Base-by-base conservation (phyloP, 1,140 invertebrate species). In the Trichoplusia ni region DNA sequence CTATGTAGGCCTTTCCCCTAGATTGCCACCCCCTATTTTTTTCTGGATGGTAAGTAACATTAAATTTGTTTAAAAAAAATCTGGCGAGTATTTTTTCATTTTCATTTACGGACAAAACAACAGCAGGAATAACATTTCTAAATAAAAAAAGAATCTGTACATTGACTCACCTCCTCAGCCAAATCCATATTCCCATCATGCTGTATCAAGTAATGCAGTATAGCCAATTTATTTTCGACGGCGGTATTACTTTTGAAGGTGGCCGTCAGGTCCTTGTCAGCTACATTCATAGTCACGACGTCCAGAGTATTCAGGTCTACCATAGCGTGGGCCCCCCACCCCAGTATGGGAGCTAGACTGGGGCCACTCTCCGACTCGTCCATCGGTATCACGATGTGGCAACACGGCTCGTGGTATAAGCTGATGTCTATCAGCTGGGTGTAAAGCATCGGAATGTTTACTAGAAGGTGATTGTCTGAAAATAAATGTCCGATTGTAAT, bases 381-480 rank as follows among this genome's bases (percentile, higher is more conserved):
- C 13, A 93, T 90, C 0, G 92, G 92, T 56, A 94, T 92, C 0
- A 95, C 91, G 61, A 96, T 93, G 67, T 97, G 96, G 73, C 95
- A 96, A 62, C 93, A 94, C 0, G 96, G 96, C 81, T 96, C 95
- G 75, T 97, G 96, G 51, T 93, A 92, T 2, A 94, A 82, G 11
- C 95, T 95, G 61, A 97, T 94, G 82, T 97, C 96, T 33, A 97
- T 84, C 8, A 97, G 81, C 79, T 97, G 96, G 0, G 94, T 94
- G 83, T 96, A 97, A 2, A 95, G 88, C 71, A 94, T 94, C 35
- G 95, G 95, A 9, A 95, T 94, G 67, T 95, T 94, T 0, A 97
- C 95, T 6, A 96, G 82, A 81, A 97, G 92, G 65, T 96, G 94
- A 77, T 95, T 94, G 62, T 94, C 93, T 94, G 82, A 31, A 54